phyloP scores from a whole-genome alignment of 2,113 vertebrate species.

The Melanerpes aurifrons region DNA sequence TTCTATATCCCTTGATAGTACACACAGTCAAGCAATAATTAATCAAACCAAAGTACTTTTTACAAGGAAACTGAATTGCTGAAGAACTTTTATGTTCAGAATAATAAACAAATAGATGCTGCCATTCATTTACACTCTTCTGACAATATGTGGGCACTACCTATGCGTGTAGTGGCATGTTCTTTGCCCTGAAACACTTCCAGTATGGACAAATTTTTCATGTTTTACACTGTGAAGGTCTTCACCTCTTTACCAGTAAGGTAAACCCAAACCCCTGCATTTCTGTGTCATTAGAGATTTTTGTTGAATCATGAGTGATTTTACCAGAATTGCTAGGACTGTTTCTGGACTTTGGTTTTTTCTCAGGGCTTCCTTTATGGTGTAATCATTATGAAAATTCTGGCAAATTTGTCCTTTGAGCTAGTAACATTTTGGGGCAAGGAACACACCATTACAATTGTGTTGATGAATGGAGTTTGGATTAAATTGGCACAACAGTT shows the following conservation, averaged over 20 bases:
- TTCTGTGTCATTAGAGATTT: neutral
- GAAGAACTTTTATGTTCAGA: neutral
- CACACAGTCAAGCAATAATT: neutral
- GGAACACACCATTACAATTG: too few relatives aligned
- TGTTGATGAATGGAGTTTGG: neutral
- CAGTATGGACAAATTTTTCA: neutral
- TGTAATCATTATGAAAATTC: too few relatives aligned
- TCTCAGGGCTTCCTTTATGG: neutral
- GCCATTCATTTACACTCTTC: neutral
- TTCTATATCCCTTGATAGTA: neutral
- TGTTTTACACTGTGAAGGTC: neutral
- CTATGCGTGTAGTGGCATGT: neutral
- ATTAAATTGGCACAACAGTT: neutral
- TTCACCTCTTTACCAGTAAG: neutral
- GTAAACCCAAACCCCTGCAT: neutral
- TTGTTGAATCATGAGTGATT: neutral
- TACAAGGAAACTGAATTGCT: neutral
- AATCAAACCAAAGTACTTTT: neutral
- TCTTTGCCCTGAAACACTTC: neutral
- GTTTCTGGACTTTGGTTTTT: neutral
- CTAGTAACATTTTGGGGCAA: too few relatives aligned
- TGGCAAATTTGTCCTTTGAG: too few relatives aligned
- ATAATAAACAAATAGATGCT: neutral
- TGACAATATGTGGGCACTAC: neutral
- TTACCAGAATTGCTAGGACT: neutral